phyloP scores from a whole-genome alignment of 2,797 vertebrate species.

The Thripadectes ignobilis region DNA sequence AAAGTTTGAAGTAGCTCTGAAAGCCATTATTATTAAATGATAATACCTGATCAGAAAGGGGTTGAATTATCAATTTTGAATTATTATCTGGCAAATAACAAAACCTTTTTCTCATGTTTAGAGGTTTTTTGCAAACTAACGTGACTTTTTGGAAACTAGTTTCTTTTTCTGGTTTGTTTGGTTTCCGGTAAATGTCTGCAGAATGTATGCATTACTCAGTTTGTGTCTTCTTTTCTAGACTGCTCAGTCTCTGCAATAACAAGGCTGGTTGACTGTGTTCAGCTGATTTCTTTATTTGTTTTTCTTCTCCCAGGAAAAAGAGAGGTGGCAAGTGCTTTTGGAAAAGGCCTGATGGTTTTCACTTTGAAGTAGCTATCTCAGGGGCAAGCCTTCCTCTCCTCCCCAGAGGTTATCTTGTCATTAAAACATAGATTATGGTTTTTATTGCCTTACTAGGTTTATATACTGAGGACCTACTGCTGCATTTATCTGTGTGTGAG shows the following conservation, averaged over 20 bases:
- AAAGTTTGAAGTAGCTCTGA: not conserved
- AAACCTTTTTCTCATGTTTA: not conserved
- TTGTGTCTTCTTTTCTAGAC: not conserved
- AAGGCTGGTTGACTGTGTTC: not conserved
- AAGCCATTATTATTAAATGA: not conserved
- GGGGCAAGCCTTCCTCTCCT: not conserved
- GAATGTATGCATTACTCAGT: not conserved
- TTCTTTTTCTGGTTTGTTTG: not conserved
- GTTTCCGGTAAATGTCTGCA: not conserved
- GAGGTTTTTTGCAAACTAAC: not conserved
- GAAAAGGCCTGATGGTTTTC: not conserved
- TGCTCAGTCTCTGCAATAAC: not conserved
- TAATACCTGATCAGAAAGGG: not conserved
- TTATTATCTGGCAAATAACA: not conserved
- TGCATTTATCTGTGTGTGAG: not conserved
- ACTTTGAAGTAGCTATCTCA: not conserved
- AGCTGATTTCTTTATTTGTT: not conserved
- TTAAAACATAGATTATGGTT: rapidly evolving
- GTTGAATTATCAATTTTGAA: not conserved
- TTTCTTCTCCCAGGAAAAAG: not conserved
- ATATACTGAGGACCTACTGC: not conserved
- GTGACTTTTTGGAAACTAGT: not conserved
- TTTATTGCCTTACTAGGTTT: not conserved
- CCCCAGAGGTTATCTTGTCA: not conserved
- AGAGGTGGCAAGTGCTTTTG: not conserved